Evolutionary conservation across 2,113 vertebrate genomes (phyloP).

Genomic region (Ptyas mucosa): DNA sequence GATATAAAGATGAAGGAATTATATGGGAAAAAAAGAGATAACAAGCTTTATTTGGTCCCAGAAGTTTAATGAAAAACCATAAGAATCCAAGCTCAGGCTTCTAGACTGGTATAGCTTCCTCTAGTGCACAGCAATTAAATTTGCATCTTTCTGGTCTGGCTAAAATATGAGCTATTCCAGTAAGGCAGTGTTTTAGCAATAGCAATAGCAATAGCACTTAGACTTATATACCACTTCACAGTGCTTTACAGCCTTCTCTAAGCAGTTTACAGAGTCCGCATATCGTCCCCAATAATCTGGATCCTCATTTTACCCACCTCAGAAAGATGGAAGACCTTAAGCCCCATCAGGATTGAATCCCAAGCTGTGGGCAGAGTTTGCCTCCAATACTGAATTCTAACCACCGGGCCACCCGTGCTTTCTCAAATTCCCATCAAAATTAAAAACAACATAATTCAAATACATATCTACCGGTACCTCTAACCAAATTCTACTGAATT

Average conservation of each 20-base stretch:
- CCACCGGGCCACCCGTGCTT: not conserved
- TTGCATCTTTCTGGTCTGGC: not conserved
- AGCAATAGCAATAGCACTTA: too few species aligned
- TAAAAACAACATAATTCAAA: not conserved
- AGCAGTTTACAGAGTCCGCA: too few species aligned
- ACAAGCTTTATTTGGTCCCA: not conserved
- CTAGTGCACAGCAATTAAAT: not conserved
- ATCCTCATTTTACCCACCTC: too few species aligned
- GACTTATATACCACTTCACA: not conserved
- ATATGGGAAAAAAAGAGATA: not conserved
- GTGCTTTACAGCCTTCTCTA: too few species aligned
- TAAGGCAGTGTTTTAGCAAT: not conserved
- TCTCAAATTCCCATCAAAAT: not conserved
- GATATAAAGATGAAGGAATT: not conserved
- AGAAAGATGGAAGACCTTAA: too few species aligned
- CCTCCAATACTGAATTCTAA: not conserved
- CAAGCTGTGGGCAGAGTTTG: too few species aligned
- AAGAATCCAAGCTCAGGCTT: not conserved
- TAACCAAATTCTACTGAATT: not conserved
- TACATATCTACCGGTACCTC: not conserved
- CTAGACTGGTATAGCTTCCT: not conserved
- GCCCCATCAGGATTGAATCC: too few species aligned
- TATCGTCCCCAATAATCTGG: too few species aligned
- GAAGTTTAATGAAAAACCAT: not conserved
- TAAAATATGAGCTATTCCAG: not conserved